Evolutionary conservation across 2,113 vertebrate genomes (phyloP).

Genomic region (Zonotrichia leucophrys): DNA sequence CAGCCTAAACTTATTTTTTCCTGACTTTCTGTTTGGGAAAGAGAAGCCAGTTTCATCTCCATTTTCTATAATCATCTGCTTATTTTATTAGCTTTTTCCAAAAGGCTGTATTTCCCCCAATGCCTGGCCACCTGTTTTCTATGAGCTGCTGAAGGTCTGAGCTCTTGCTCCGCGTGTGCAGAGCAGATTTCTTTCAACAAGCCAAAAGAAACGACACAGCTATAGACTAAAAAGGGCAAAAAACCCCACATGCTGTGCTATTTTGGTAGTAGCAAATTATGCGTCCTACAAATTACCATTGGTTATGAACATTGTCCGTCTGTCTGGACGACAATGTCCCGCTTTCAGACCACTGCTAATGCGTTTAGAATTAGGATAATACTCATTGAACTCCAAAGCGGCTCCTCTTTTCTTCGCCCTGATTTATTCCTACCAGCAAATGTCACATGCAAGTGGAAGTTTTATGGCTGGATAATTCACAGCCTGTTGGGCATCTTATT

Average conservation of each 20-base stretch:
- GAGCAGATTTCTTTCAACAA: slow-evolving; percentile 21
- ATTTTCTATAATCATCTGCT: slow-evolving; percentile 12
- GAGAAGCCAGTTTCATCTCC: neutral
- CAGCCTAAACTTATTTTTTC: neutral
- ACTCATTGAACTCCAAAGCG: neutral
- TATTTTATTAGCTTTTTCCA: slow-evolving; percentile 41
- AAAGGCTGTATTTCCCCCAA: neutral
- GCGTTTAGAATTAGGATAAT: neutral
- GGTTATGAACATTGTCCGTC: slow-evolving; percentile 6
- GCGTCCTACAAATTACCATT: slow-evolving; percentile 39
- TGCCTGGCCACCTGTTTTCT: slow-evolving; percentile 46
- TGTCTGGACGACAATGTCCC: slow-evolving; percentile 24
- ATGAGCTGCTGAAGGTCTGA: slow-evolving; percentile 23
- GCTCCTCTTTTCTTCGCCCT: neutral
- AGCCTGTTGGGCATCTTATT: slow-evolving; percentile 38
- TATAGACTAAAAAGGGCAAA: slow-evolving; percentile 20
- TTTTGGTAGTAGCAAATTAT: slow-evolving; percentile 47
- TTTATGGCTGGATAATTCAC: slow-evolving; percentile 11
- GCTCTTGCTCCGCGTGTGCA: neutral
- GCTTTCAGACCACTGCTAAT: neutral
- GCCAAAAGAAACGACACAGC: neutral
- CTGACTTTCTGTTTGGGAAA: neutral
- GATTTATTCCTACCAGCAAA: slow-evolving; percentile 28
- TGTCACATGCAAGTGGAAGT: neutral
- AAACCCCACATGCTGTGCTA: slow-evolving; percentile 10